These are phyloP conservation scores for Riparia riparia DNA, from an alignment of 2,113 vertebrate genomes.

Conservation along the genomic window DNA sequence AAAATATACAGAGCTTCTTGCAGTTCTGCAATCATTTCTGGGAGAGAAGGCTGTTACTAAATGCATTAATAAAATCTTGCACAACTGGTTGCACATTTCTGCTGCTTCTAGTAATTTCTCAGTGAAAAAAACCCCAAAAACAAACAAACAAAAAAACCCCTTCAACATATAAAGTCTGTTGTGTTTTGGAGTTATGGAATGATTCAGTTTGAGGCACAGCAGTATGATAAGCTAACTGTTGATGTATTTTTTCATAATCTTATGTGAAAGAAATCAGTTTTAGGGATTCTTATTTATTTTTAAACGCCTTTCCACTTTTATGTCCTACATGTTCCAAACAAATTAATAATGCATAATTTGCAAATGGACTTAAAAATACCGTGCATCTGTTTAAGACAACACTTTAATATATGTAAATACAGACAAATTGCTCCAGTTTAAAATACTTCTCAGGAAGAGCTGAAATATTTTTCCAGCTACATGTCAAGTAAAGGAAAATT, in stretches of 20 bases:
- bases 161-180: not conserved
- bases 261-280: not conserved
- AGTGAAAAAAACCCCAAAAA: not conserved
- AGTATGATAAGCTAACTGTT: not conserved
- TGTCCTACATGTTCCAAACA: not conserved
- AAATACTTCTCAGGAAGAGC: not conserved
- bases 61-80: not conserved
- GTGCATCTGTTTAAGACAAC: not conserved
- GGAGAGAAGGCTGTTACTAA: not conserved
- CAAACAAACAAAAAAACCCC: too few relatives aligned
- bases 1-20: not conserved
- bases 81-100: not conserved
- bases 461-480: slow-evolving; percentile 23
- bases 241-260: not conserved
- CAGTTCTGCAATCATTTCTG: not conserved
- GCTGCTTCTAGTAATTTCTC: not conserved
- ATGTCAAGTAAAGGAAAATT: not conserved
- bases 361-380: slow-evolving; percentile 5
- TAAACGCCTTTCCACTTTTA: not conserved
- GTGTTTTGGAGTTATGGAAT: not conserved
- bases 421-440: slow-evolving; percentile 1
- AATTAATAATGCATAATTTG: not conserved
- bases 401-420: not conserved
- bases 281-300: not conserved
- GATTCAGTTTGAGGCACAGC: not conserved